phyloP scores from a whole-genome alignment of 1,140 invertebrate species.

The Ditylenchus dipsaci region DNA sequence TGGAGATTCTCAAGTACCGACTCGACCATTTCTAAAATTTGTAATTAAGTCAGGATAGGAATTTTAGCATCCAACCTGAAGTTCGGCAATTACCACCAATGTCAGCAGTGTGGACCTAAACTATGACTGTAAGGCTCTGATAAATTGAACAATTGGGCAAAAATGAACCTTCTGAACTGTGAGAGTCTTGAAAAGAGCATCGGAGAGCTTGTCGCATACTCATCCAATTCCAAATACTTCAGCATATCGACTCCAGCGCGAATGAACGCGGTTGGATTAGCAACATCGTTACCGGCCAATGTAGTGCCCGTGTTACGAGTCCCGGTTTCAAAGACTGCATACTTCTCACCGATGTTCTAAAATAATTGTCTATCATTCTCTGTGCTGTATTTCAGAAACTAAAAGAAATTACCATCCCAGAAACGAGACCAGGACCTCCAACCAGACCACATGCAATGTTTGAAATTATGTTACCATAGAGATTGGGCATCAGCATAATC shows the following conservation, averaged over 20 bases:
- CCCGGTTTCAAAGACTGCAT: constrained; percentile 73
- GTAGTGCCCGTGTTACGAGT: constrained; percentile 86
- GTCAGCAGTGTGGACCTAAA: constrained; percentile 39
- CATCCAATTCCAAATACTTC: constrained; percentile 42
- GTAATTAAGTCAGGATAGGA: no score
- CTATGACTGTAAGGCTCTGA: not conserved
- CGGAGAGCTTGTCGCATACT: constrained; percentile 40
- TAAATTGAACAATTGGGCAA: no score
- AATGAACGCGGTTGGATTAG: constrained; percentile 70
- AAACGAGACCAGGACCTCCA: constrained; percentile 84
- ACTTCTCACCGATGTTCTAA: constrained; percentile 73
- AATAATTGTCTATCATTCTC: no score
- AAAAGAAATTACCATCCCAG: constrained; percentile 66
- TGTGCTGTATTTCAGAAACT: no score
- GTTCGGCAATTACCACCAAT: constrained; percentile 38
- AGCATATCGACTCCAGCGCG: constrained; percentile 52
- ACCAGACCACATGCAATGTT: constrained; percentile 93
- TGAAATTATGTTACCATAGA: constrained; percentile 91
- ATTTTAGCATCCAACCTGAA: not conserved
- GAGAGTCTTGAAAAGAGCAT: constrained; percentile 44
- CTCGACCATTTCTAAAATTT: constrained; percentile 22
- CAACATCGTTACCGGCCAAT: constrained; percentile 88
- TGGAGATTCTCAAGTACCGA: constrained; percentile 37
- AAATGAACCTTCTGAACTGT: constrained; percentile 24
- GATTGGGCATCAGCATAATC: constrained; percentile 93